These are phyloP conservation scores for Prostheceraeus crozeri DNA, from an alignment of 2,888 invertebrate genomes.

Conservation along the genomic window DNA sequence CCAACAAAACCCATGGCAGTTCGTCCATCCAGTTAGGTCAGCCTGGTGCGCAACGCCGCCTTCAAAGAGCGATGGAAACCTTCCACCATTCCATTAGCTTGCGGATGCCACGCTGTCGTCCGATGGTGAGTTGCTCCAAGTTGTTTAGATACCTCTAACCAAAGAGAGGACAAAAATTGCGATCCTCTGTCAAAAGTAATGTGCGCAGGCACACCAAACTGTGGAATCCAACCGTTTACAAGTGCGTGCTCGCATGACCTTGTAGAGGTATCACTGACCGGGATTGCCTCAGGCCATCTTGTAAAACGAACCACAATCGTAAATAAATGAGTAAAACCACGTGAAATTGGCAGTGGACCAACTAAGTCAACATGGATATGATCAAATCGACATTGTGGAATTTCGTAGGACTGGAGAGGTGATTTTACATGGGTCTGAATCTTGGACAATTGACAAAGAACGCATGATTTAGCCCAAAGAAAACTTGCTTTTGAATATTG, in stretches of 20 bases:
- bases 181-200: constrained; percentile 41
- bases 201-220: constrained; percentile 46
- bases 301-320: constrained; percentile 46
- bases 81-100: constrained; percentile 55
- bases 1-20: constrained; percentile 48
- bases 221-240: constrained; percentile 52
- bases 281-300: constrained; percentile 39
- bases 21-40: constrained; percentile 45
- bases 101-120: constrained; percentile 41
- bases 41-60: constrained; percentile 46
- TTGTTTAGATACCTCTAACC: constrained; percentile 20
- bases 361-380: constrained; percentile 58
- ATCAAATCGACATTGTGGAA: constrained; percentile 46
- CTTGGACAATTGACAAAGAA: constrained; percentile 49
- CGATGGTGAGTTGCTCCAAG: constrained; percentile 26
- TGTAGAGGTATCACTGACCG: constrained; percentile 29
- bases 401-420: constrained; percentile 26
- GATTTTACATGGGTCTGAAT: constrained; percentile 45
- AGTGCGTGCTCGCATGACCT: constrained; percentile 51
- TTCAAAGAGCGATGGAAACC: constrained; percentile 55
- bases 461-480: constrained; percentile 46
- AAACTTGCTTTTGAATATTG: constrained; percentile 41
- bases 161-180: constrained; percentile 45
- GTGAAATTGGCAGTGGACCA: constrained; percentile 50
- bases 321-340: constrained; percentile 42